Conservation (phyloP, 1,140 invertebrate genomes). For the Gryllus bimaculatus region DNA sequence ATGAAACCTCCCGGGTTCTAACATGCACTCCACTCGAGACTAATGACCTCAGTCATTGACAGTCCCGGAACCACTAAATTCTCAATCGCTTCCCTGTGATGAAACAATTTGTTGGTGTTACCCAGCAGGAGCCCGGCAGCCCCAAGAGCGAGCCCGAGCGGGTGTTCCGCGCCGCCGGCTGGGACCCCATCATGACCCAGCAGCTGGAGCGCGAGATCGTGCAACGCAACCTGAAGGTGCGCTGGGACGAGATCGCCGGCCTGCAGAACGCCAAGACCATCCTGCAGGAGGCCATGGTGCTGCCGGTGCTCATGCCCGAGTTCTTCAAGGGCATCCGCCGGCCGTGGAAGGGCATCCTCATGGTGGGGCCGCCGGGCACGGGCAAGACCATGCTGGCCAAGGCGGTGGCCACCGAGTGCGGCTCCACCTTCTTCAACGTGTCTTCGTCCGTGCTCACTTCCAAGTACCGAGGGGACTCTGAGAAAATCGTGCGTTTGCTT, state of each 20-base stretch:
- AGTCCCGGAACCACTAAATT: no score
- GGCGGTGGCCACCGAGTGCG: slow-evolving; percentile 87
- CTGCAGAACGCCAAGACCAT: slow-evolving; percentile 55
- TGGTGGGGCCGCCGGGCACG: slow-evolving; percentile 80
- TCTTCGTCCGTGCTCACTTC: slow-evolving; percentile 58
- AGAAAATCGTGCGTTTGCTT: slow-evolving; percentile 58
- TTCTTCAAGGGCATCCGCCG: slow-evolving; percentile 73
- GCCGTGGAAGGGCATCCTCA: slow-evolving; percentile 81
- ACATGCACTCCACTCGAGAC: no score
- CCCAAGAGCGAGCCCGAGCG: background rate
- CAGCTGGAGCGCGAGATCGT: slow-evolving; percentile 57
- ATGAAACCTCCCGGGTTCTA: no score
- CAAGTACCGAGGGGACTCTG: slow-evolving; percentile 67
- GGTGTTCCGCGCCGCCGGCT: slow-evolving; percentile 60
- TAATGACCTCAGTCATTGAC: no score
- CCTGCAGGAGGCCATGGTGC: slow-evolving; percentile 59
- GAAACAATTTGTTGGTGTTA: no score
- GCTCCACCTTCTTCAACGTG: slow-evolving; percentile 65
- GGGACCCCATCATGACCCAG: slow-evolving; percentile 70
- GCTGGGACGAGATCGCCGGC: slow-evolving; percentile 56
- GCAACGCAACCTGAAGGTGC: slow-evolving; percentile 48
- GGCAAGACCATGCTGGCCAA: slow-evolving; percentile 99
- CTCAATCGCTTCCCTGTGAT: no score
- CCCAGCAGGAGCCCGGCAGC: no score
- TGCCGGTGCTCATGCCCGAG: slow-evolving; percentile 57